A percentile compares a stretch with the other conserved stretches of the same genome.
These are phyloP conservation scores for Drosophila lacteicornis DNA, from an alignment of 1,140 invertebrate species.

Conservation along the genomic window DNA sequence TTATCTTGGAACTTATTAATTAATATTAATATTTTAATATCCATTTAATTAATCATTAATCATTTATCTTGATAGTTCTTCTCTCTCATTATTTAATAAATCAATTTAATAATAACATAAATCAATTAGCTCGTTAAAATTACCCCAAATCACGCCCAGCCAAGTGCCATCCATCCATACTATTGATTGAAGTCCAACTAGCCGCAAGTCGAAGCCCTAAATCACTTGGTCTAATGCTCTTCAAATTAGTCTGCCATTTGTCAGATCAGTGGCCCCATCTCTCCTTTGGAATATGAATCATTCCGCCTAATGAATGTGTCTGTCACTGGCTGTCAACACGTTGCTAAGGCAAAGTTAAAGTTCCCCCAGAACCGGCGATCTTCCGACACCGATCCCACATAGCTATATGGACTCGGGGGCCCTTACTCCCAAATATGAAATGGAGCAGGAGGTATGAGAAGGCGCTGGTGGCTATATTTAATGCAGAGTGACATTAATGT, in stretches of 20 bases:
- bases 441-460: slow-evolving; percentile 54
- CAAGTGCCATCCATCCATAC: slow-evolving; percentile 24
- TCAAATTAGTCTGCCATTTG: slow-evolving; percentile 69
- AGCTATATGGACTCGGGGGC: slow-evolving; percentile 10
- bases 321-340: slow-evolving; percentile 82
- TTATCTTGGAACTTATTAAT: not conserved
- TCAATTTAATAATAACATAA: too few species aligned
- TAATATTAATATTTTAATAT: too few species aligned
- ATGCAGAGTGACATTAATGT: slow-evolving; percentile 82
- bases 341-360: slow-evolving; percentile 46
- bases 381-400: slow-evolving; percentile 20
- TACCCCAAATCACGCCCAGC: slow-evolving; percentile 30
- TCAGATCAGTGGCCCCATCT: slow-evolving; percentile 35
- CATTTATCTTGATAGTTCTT: too few species aligned
- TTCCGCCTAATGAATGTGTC: slow-evolving; percentile 81
- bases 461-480: slow-evolving; percentile 70
- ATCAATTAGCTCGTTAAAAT: slow-evolving; percentile 17
- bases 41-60: too few species aligned
- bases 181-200: slow-evolving; percentile 46
- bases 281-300: slow-evolving; percentile 65
- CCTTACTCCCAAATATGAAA: slow-evolving; percentile 74
- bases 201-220: slow-evolving; percentile 48
- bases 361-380: slow-evolving; percentile 32
- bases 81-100: too few species aligned
- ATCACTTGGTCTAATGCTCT: slow-evolving; percentile 70